phyloP scores from a whole-genome alignment of 1,140 invertebrate genomes.

The Acromyrmex charruanus region DNA sequence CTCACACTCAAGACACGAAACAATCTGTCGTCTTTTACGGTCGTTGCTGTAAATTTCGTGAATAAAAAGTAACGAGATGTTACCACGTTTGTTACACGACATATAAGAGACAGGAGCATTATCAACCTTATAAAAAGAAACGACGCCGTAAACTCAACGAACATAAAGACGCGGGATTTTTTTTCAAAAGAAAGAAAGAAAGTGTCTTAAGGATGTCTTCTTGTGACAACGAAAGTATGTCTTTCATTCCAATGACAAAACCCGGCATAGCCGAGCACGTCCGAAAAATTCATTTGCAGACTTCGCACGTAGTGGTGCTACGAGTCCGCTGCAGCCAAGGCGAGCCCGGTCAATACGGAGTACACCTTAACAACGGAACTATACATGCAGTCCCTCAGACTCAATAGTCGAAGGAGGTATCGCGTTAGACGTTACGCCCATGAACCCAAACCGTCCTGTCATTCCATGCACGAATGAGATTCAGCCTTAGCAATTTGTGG shows the following conservation, averaged over 20 bases:
- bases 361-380: slow-evolving; percentile 50
- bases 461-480: slow-evolving; percentile 59
- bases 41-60: background rate
- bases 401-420: slow-evolving; percentile 33
- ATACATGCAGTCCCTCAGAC: slow-evolving; percentile 8
- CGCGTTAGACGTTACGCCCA: slow-evolving; percentile 42
- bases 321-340: slow-evolving; percentile 44
- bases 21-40: background rate
- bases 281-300: slow-evolving; percentile 56
- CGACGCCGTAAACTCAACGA: background rate
- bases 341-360: slow-evolving; percentile 58
- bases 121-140: background rate
- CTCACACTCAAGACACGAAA: background rate
- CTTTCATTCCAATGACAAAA: background rate
- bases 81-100: background rate
- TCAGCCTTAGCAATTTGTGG: slow-evolving; percentile 25
- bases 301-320: slow-evolving; percentile 28
- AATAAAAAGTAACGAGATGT: slow-evolving; percentile 5
- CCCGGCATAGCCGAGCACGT: background rate
- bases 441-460: slow-evolving; percentile 41
- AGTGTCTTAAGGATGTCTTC: background rate
- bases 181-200: background rate
- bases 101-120: background rate
- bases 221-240: background rate
- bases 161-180: background rate